Evolutionary conservation across 2,888 invertebrate species (phyloP), one percentile per base, ranked within the genome.

Genomic region (Drosophila planitibia): DNA sequence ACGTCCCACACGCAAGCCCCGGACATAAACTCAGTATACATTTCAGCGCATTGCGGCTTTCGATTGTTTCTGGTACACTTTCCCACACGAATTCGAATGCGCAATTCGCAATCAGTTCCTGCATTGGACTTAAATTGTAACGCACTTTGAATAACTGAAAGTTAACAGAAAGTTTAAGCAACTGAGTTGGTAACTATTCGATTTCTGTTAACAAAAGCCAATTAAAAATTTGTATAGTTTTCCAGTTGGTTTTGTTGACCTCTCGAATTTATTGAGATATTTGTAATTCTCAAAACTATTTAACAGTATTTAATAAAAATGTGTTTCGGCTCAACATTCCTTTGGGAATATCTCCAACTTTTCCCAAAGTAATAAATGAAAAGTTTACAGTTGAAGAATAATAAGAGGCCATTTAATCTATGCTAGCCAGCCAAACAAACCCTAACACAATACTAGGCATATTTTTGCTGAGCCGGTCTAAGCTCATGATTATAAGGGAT

Each of bases 21-120:
- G 19, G 22, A 62, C 52, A 57, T 28, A 63, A 66, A 14, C 70
- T 51, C 70, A 63, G 49, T 55, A 59, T 41, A 57, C 55, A 39
- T 25, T 44, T 32, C 10, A n/a, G 51, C 55, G 67, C 66, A 60
- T 52, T 62, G 73, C 63, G 62, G 44, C 77, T 37, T 60, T 57
- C 49, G 52, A 64, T 64, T 54, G 67, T 67, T 57, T 44, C 10
- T 32, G 44, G 63, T 49, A 52, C 49, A 37, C n/a, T 28, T 72
- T 69, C 39, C 19, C 33, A 54, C n/a, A 22, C 16, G 35, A 49
- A 73, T 16, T 41, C 22, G 44, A 60, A 44, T 44, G 37, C 41
- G 4, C 53, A 57, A 33, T 44, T 51, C 32, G 14, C 58, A 57
- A 57, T 44, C 32, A 25, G 25, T 25, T 49, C 6, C 5, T 10